Base-by-base conservation (phyloP, 2,113 vertebrate species). In the Pandion haliaetus region DNA sequence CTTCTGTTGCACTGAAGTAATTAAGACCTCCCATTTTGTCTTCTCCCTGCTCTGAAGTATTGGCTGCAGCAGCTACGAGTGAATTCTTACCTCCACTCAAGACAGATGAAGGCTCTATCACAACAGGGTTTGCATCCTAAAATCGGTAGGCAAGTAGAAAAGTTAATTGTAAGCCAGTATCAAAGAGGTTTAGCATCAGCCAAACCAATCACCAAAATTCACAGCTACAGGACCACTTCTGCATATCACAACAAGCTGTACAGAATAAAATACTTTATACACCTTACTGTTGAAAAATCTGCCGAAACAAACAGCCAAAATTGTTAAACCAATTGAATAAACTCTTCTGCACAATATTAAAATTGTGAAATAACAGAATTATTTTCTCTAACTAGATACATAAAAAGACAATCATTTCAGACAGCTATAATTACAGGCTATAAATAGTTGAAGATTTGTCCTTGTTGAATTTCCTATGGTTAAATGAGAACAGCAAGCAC, bases 31-130 rank as follows among this genome's bases (percentile, higher is more conserved):
- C 98, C 59, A 95, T 85, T 93, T 97, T 99, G 72, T 98, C 98
- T 59, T 98, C 98, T 84, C 93, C 86, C 36, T 98, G 98, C 85
- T 99, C 99, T 70, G 98, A 31, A 42, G 97, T 73, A 93, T 95
- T 97, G 42, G 97, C 83, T 88, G 96, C 81, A 82, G 97, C 86
- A 98, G 97, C 98, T 92, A 83, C 5, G 73, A 98, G 98, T 26
- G 98, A 98, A 87, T 97, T 97, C 88, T 98, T 98, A 94, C 99
- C 97, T 69, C 98, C 98, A 96, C 97, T 98, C 74, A 99, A 97
- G 94, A 99, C 98, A 93, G 99, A 98, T 9, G 99, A 99, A 93
- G 99, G 99, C 78, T 99, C 99, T 97, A 99, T 98, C 97, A 99
- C 98, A 92, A 99, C 98, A 88, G 98, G 98, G 86, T 98, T 98